Percentiles rank a stretch among this genome's conserved stretches.
Evolutionary conservation across 2,888 invertebrate species (phyloP).

Genomic region (Pammene aurita): DNA sequence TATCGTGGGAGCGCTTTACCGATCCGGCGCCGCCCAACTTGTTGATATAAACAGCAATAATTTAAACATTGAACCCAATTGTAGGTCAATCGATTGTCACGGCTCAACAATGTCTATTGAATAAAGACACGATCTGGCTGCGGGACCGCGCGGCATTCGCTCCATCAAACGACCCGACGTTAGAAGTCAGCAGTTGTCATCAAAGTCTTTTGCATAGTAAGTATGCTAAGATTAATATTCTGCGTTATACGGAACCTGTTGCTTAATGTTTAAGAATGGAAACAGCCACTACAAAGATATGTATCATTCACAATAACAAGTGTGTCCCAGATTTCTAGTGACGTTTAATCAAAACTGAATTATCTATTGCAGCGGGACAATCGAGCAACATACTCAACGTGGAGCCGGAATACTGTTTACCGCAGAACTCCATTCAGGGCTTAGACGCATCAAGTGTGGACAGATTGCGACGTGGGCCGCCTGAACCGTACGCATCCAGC

Average conservation of each 20-base stretch:
- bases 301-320: conserved; percentile 41
- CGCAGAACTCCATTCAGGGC: conserved; percentile 78
- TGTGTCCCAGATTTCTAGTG: conserved; percentile 32
- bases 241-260: conserved; percentile 16
- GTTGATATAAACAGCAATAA: conserved; percentile 50
- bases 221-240: conserved; percentile 48
- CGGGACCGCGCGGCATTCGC: conserved; percentile 76
- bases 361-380: conserved; percentile 65
- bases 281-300: conserved; percentile 20
- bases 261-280: conserved; percentile 27
- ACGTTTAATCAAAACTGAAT: conserved; percentile 29
- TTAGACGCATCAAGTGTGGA: conserved; percentile 75
- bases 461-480: conserved; percentile 73
- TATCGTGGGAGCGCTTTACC: conserved; percentile 31
- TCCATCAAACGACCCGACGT: conserved; percentile 65
- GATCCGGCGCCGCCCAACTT: conserved; percentile 36
- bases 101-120: conserved; percentile 78
- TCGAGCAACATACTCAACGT: conserved; percentile 75
- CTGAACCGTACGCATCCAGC: conserved; percentile 78
- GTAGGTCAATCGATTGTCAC: conserved; percentile 80
- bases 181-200: conserved; percentile 75
- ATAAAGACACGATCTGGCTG: conserved; percentile 80
- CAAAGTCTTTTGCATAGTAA: conserved; percentile 77
- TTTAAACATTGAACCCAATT: conserved; percentile 70
- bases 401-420: conserved; percentile 78